Evolutionary conservation across 2,113 vertebrate genomes (phyloP), one percentile per base, ranked within the genome.

Genomic region (Neomonachus schauinslandi): DNA sequence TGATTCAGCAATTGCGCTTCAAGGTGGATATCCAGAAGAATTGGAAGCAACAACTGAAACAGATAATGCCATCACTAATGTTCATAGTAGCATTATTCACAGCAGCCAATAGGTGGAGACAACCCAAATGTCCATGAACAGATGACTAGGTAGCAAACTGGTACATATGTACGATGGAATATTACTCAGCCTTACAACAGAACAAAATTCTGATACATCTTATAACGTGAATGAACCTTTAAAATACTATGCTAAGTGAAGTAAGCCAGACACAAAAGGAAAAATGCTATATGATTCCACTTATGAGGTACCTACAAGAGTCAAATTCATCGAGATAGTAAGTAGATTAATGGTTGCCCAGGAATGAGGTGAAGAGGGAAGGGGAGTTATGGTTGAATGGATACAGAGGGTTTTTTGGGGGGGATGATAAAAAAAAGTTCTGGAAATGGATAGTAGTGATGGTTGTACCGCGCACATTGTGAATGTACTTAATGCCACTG

Each of bases 281-380:
- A 36, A 71, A 36, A 46, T 94, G 65, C 39, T 49, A 6, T 86
- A 31, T 69, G 53, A 83, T 57, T 77, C 10, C 16, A 36, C 61
- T 91, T 26, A n/a, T n/a, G 55, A 63, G 31, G 33, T 57, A 77
- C 18, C 28, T 76, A 46, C 21, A 69, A 51, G 42, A 91, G 26
- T 91, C 74, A 94, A 89, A 81, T 65, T 90, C 85, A 79, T 9
- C 28, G 51, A 93, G 42, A 76, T 21, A 53, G 42, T 94, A 86
- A 79, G 39, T 51, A 89, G 7, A 42, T 86, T 77, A 76, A 18
- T 57, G 4, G 19, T 71, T 87, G 22, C 53, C 6, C 22, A 89
- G 49, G 18, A 49, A 24, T n/a, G 18, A 18, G 51, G 7, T 42
- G 24, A 72, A 65, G 21, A 11, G 15, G 21, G 51, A 94, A 81